Percentiles rank a stretch among this genome's conserved stretches.
Conservation (phyloP, 2,888 invertebrate species). For the Ctenicera cuprea region DNA sequence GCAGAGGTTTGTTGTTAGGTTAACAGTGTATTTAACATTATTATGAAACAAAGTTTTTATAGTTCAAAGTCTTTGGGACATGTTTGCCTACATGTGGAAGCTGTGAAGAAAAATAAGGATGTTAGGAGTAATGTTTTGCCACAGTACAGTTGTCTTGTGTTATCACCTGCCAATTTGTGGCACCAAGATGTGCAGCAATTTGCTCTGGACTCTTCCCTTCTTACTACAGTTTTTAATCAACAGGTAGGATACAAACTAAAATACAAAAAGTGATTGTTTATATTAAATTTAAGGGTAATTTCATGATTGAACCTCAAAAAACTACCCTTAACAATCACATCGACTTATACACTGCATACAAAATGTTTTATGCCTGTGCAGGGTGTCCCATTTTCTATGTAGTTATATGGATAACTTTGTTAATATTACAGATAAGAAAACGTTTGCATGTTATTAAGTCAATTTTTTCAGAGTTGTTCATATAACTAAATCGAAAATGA, state of each 20-base stretch:
- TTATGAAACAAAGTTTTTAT: constrained; percentile 60
- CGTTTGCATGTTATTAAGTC: too few species aligned
- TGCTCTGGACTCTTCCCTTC: constrained; percentile 85
- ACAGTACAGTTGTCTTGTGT: constrained; percentile 91
- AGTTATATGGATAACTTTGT: too few species aligned
- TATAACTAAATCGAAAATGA: too few species aligned
- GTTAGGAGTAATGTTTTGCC: constrained; percentile 80
- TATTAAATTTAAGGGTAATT: background rate
- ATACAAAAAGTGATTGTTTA: background rate
- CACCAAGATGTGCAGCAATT: constrained; percentile 87
- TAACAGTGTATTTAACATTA: background rate
- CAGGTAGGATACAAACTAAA: constrained; percentile 77
- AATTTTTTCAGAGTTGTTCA: too few species aligned
- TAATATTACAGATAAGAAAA: too few species aligned
- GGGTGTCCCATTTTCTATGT: too few species aligned
- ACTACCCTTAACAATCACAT: too few species aligned
- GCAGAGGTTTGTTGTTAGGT: constrained; percentile 76
- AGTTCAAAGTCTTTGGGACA: constrained; percentile 85
- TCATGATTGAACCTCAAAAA: too few species aligned
- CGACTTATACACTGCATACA: too few species aligned
- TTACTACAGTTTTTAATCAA: constrained; percentile 88
- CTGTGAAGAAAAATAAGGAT: constrained; percentile 80
- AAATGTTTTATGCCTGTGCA: too few species aligned
- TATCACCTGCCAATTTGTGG: constrained; percentile 97
- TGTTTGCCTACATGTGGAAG: constrained; percentile 90